phyloP scores from a whole-genome alignment of 2,888 invertebrate species.

The Agrochola macilenta region DNA sequence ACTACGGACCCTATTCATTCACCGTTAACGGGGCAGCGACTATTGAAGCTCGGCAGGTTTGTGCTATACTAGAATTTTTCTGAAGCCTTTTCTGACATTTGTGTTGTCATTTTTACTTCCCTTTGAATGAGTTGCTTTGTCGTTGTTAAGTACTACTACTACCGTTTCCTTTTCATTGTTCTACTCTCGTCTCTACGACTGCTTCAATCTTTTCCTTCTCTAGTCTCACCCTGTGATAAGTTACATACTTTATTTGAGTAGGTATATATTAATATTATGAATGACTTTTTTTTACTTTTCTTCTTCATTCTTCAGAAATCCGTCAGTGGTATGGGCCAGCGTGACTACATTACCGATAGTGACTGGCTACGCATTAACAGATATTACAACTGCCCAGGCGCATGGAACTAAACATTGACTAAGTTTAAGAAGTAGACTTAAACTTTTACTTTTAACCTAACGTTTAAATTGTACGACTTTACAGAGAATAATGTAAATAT shows the following conservation, averaged over 20 bases:
- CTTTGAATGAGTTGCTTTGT: neutral
- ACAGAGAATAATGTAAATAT: slow-evolving; percentile 5
- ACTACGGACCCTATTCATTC: slow-evolving; percentile 93
- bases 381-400: slow-evolving; percentile 87
- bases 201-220: neutral
- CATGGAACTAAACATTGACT: slow-evolving; percentile 76
- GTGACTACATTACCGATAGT: slow-evolving; percentile 84
- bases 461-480: neutral
- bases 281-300: neutral
- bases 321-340: slow-evolving; percentile 87
- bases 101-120: neutral
- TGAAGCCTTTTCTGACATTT: neutral
- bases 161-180: neutral
- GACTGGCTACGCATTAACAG: slow-evolving; percentile 88
- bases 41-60: slow-evolving; percentile 89
- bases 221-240: neutral
- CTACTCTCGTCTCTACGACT: neutral
- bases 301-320: slow-evolving; percentile 75
- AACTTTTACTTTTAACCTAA: neutral
- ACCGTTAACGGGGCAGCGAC: slow-evolving; percentile 92
- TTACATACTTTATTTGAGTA: neutral
- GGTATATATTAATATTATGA: neutral
- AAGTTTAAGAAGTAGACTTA: neutral
- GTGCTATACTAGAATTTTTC: slow-evolving; percentile 9
- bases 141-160: neutral